Percentiles rank a stretch among this genome's conserved stretches.
phyloP scores from a whole-genome alignment of 2,113 vertebrate genomes.

The Semnornis frantzii region DNA sequence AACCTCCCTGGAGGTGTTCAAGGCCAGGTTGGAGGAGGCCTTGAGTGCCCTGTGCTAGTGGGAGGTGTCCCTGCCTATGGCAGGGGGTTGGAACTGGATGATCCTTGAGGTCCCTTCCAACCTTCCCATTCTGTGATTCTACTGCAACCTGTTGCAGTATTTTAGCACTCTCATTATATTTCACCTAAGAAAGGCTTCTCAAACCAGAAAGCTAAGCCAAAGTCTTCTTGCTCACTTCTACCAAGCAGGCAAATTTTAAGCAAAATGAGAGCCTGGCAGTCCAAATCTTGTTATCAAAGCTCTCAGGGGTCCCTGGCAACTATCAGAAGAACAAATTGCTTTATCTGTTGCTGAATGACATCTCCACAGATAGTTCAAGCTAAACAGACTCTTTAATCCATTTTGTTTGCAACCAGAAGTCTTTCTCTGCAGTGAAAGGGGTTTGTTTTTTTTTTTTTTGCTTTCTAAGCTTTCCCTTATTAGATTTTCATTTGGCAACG shows the following conservation, averaged over 20 bases:
- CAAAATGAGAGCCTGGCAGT: not conserved
- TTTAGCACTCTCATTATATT: no score
- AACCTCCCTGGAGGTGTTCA: no score
- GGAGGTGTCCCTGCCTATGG: no score
- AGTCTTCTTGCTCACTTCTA: not conserved
- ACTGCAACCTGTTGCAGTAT: no score
- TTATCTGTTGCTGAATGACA: not conserved
- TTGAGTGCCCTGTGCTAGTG: no score
- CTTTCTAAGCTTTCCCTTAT: not conserved
- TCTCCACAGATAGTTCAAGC: not conserved
- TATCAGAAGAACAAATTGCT: constrained; percentile 8
- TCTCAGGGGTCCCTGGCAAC: not conserved
- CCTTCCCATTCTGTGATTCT: no score
- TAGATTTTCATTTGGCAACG: not conserved
- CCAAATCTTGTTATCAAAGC: not conserved
- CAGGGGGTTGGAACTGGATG: no score
- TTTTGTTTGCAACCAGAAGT: not conserved
- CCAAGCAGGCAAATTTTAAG: not conserved
- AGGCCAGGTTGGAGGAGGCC: no score
- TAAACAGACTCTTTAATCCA: constrained; percentile 6
- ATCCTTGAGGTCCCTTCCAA: no score
- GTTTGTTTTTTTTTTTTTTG: not conserved
- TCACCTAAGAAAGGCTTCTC: not conserved
- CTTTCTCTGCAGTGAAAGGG: not conserved
- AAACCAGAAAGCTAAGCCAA: not conserved